Evolutionary conservation across 2,113 vertebrate species (phyloP), one percentile per base, ranked within the genome.

Genomic region (Lampris incognitus): DNA sequence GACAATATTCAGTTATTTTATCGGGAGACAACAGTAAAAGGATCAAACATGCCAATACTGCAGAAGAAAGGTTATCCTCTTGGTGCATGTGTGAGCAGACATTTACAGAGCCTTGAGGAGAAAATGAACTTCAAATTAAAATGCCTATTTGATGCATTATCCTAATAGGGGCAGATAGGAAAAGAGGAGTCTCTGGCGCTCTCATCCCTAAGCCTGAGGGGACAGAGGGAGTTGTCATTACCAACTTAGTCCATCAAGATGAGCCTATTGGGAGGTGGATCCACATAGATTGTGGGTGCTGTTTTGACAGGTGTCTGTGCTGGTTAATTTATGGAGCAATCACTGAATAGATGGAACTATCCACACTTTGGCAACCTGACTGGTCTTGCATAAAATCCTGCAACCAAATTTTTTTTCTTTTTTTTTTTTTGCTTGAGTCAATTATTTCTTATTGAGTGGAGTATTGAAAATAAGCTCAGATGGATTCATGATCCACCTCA

Each of bases 41-140:
- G 83, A 88, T 86, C 82, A 75, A 82, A 80, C 71, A 70, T 44
- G 64, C 57, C 66, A 49, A 36, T 7, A 58, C 81, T 55, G 71
- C 63, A 72, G 74, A 72, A 36, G 85, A 91, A 92, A 88, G 90
- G 91, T 92, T 89, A 87, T 71, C 73, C 65, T 72, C 78, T 67
- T 69, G 75, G 70, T 85, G 79, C 51, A 69, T 62, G 9, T 70
- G 79, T 83, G 87, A 11, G 64, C 76, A 89, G 91, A 88, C 89
- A 91, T 87, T 88, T 86, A 89, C 82, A 88, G 80, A 89, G 89
- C 92, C 92, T 91, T 81, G 85, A 94, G 92, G 88, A 89, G 87
- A 87, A 88, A 87, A 88, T 92, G 89, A 93, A 92, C 91, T 93
- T 92, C 88, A 93, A 90, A 93, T 93, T 91, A 92, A 92, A 93